Base-by-base conservation (phyloP, 2,113 vertebrate species). In the Leptodactylus fuscus region DNA sequence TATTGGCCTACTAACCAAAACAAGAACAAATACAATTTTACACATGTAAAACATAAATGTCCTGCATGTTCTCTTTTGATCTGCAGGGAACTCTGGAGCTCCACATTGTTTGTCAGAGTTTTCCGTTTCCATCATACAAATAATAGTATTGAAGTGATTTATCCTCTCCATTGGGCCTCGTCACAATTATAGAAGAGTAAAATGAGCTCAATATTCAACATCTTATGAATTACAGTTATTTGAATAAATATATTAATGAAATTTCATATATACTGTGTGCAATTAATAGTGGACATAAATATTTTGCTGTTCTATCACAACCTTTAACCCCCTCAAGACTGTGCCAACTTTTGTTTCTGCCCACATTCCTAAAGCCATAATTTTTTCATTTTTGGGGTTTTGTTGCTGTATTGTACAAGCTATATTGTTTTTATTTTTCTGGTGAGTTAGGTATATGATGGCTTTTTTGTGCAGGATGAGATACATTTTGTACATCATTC, bases 11-110 rank as follows among this genome's bases (percentile, higher is more conserved):
- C 49, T 27, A 41, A 71, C 29, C 29, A 73, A 81, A 82, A 82
- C 46, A 49, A 82, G 65, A 51, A 49, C 46, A 71, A 82, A 71
- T 82, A 82, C 81, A 82, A 34, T 70, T 51, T 53, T 82, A 82
- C 65, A 71, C 32, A 24, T 82, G 81, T 82, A 71, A 53, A 55
- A 53, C 32, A 48, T 44, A 71, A 82, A 48, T 51, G 24, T 71
- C 32, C 48, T 38, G 34, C 38, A 81, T 29, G 38, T 69, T 44
- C 60, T 41, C 41, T 69, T 27, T 44, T 22, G 38, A 20, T 29
- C 5, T 48, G 24, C 15, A 38, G 2, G 16, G 51, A 60, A 55
- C 32, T 13, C n/a, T 34, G 20, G 10, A 41, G 76, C 53, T 9
- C 22, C 32, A 34, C 29, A 34, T 32, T 32, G 60, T 62, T 62